Base-by-base conservation (phyloP, 2,113 vertebrate species). In the Pachypanchax playfairii region DNA sequence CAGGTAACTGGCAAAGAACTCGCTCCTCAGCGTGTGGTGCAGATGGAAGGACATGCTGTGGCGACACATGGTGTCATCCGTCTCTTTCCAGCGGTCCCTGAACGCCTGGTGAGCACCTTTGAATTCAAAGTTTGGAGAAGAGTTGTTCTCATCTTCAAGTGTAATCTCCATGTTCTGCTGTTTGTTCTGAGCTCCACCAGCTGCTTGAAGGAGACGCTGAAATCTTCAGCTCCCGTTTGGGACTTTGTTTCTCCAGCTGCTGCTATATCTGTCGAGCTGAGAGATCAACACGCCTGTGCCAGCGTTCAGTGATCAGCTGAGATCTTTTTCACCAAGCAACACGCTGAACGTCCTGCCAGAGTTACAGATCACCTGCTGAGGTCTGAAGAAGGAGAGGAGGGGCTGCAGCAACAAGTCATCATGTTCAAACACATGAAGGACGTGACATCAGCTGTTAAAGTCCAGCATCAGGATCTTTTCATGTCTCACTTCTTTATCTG, bases 1-100 rank as follows among this genome's bases (percentile, higher is more conserved):
- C 51, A 98, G 93, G 80, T 96, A 98, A 83, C 96, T 96, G 89
- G 93, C 95, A 60, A 99, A 99, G 90, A 99, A 99, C 69, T 99
- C 95, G 14, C 90, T 92, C 63, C 91, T 88, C 65, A 99, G 92
- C 0, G 94, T 89, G 70, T 87, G 95, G 77, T 96, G 94, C 70
- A 99, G 88, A 64, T 95, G 78, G 48, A 98, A 96, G 70, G 95
- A 96, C 96, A 96, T 96, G 78, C 96, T 98, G 79, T 98, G 94
- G 51, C 94, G 91, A 65, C 96, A 96, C 81, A 98, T 92, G 8
- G 93, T 90, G 62, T 93, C 90, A 0, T 98, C 95, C 0, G 95
- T 97, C 75, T 92, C 90, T 48, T 92, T 91, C 96, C 97, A 98
- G 73, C 93, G 94, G 0, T 93, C 93, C 61, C 89, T 90, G 71